phyloP scores from a whole-genome alignment of 2,888 invertebrate species.

The Harpalus rufipes region DNA sequence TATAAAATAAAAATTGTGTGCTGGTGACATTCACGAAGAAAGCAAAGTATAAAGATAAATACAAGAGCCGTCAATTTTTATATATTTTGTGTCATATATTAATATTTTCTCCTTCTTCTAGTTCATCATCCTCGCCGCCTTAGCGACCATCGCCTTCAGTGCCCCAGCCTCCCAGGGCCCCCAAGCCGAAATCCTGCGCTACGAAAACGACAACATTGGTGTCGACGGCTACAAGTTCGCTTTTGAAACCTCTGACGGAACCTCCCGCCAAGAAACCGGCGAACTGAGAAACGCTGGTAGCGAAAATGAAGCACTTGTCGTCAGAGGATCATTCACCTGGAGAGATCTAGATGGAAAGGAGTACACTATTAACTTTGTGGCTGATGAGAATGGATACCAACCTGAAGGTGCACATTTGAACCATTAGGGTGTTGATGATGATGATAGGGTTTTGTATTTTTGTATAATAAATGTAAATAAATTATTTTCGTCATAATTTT shows the following conservation, averaged over 20 bases:
- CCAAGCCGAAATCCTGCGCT: slow-evolving; percentile 81
- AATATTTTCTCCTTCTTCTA: slow-evolving; percentile 63
- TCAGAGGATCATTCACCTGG: slow-evolving; percentile 82
- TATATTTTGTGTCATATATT: no score
- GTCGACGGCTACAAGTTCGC: slow-evolving; percentile 74
- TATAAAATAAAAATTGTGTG: no score
- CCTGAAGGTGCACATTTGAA: slow-evolving; percentile 78
- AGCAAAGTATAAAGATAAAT: no score
- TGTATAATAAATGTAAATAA: slow-evolving; percentile 54
- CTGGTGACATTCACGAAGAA: no score
- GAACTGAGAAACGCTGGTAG: slow-evolving; percentile 82
- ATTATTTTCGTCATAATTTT: slow-evolving; percentile 27
- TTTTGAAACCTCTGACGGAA: slow-evolving; percentile 83
- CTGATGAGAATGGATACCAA: slow-evolving; percentile 82
- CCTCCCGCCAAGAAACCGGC: slow-evolving; percentile 81
- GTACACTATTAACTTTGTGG: slow-evolving; percentile 82
- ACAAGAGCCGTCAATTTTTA: no score
- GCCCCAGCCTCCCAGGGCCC: slow-evolving; percentile 71
- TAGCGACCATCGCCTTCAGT: slow-evolving; percentile 70
- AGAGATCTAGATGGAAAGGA: slow-evolving; percentile 81
- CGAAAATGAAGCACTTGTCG: slow-evolving; percentile 82
- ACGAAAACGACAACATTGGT: slow-evolving; percentile 82
- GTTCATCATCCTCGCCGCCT: slow-evolving; percentile 71
- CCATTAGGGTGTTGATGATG: slow-evolving; percentile 45
- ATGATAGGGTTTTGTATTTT: slow-evolving; percentile 46